These are phyloP conservation scores for Tetrao urogallus DNA, from an alignment of 2,113 vertebrate genomes.

Conservation along the genomic window DNA sequence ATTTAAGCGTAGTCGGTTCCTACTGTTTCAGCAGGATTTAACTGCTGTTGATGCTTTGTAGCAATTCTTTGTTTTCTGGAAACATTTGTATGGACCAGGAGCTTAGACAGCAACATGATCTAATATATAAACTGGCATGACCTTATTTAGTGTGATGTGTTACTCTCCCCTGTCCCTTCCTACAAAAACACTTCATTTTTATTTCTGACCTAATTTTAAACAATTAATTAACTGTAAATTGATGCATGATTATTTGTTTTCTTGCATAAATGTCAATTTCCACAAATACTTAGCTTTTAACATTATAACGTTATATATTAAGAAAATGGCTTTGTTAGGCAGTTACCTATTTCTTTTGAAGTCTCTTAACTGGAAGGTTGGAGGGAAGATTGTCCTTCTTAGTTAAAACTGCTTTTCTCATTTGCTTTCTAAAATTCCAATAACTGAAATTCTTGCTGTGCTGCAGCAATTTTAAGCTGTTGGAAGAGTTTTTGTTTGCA, in stretches of 20 bases:
- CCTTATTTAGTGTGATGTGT: not conserved
- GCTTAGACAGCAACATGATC: not conserved
- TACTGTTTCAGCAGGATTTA: constrained; percentile 31
- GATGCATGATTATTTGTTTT: not conserved
- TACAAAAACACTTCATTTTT: not conserved
- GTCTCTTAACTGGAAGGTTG: not conserved
- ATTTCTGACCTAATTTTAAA: not conserved
- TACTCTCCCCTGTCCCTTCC: not conserved
- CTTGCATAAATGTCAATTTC: not conserved
- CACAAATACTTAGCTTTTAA: not conserved
- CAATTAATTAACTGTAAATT: not conserved
- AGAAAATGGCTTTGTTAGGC: not conserved
- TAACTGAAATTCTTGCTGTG: not conserved
- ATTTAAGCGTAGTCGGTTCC: constrained; percentile 8
- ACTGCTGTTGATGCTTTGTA: not conserved
- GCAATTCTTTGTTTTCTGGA: constrained; percentile 56
- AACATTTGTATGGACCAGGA: not conserved
- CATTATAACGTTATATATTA: not conserved
- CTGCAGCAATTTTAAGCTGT: not conserved
- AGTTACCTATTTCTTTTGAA: not conserved
- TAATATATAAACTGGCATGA: not conserved
- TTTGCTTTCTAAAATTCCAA: not conserved
- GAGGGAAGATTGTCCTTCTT: not conserved
- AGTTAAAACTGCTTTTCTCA: not conserved
- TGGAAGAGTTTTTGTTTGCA: not conserved